A percentile compares a stretch with the other conserved stretches of the same genome.
phyloP scores from a whole-genome alignment of 2,888 invertebrate species.

The Ferdinandea cuprea region DNA sequence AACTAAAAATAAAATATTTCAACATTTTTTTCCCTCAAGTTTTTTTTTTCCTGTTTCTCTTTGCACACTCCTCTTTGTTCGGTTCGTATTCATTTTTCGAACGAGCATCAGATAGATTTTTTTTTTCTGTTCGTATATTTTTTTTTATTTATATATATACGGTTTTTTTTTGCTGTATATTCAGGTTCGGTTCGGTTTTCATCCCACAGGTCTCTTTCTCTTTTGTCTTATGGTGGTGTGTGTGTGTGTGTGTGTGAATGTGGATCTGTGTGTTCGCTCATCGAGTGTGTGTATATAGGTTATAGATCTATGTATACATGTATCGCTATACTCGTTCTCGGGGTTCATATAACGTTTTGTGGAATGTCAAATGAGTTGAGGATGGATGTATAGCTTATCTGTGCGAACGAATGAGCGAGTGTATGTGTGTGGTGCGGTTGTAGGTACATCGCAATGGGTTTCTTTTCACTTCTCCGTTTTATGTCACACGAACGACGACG shows the following conservation, averaged over 20 bases:
- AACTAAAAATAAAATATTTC: constrained; percentile 75
- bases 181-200: constrained; percentile 75
- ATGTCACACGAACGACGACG: constrained; percentile 50
- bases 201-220: constrained; percentile 75
- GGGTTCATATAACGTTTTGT: constrained; percentile 72
- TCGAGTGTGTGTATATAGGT: constrained; percentile 63
- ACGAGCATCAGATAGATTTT: constrained; percentile 67
- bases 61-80: constrained; percentile 72
- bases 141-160: constrained; percentile 24
- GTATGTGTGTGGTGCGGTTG: constrained; percentile 8
- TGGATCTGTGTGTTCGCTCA: constrained; percentile 33
- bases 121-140: constrained; percentile 59
- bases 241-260: constrained; percentile 22
- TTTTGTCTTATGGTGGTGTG: constrained; percentile 50
- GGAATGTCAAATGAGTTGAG: constrained; percentile 69
- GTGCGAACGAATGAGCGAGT: not conserved
- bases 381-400: constrained; percentile 31
- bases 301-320: constrained; percentile 46
- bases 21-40: constrained; percentile 65
- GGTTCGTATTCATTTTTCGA: constrained; percentile 68
- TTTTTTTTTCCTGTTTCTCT: constrained; percentile 63
- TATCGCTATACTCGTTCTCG: constrained; percentile 19
- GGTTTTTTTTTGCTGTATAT: constrained; percentile 53
- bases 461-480: constrained; percentile 73
- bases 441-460: constrained; percentile 31